Evolutionary conservation across 1,140 invertebrate genomes (phyloP).

Genomic region (Macrobrachium rosenbergii): DNA sequence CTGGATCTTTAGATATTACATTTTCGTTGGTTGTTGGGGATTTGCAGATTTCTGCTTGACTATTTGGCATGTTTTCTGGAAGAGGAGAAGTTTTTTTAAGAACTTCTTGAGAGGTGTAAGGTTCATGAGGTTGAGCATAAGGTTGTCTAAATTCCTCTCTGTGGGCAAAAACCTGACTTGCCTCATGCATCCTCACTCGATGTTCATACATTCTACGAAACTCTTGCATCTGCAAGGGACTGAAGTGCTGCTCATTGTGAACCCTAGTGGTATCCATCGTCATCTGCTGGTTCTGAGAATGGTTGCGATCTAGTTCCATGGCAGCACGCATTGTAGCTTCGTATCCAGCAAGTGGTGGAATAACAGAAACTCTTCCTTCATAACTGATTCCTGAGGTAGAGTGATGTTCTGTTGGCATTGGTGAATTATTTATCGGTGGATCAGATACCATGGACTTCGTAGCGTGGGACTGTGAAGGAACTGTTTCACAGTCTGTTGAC

Average conservation of each 20-base stretch:
- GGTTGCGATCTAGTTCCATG: constrained; percentile 62
- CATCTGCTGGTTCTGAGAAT: constrained; percentile 27
- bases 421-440: constrained; percentile 17
- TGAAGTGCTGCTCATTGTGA: constrained; percentile 23
- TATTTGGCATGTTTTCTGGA: neutral
- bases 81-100: neutral
- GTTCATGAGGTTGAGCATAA: constrained; percentile 25
- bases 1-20: neutral
- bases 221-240: constrained; percentile 29
- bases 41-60: neutral
- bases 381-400: constrained; percentile 66
- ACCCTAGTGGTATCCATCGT: constrained; percentile 1
- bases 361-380: constrained; percentile 66
- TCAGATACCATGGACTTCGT: constrained; percentile 19
- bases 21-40: neutral
- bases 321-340: constrained; percentile 66
- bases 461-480: constrained; percentile 30
- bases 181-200: constrained; percentile 38
- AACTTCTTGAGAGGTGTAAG: constrained; percentile 36
- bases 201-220: constrained; percentile 48
- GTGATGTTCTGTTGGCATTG: constrained; percentile 42
- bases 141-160: constrained; percentile 33
- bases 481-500: constrained; percentile 53
- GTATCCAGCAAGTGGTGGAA: constrained; percentile 62
- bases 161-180: constrained; percentile 21